Conservation (phyloP, 2,113 vertebrate genomes). For the Nematolebias whitei region DNA sequence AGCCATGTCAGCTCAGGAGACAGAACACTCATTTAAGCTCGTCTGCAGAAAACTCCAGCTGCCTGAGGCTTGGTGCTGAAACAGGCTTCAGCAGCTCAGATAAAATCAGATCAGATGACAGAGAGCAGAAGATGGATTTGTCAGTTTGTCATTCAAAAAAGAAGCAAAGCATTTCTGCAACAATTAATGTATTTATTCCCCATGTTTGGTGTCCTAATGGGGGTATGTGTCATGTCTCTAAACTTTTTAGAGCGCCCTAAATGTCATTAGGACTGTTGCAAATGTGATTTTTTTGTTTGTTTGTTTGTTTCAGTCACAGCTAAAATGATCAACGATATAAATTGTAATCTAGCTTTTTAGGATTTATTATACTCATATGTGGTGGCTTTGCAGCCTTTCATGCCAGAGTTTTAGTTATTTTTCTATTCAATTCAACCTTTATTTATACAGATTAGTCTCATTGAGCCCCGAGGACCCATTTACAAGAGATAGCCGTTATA, state of each 20-base stretch:
- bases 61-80: slow-evolving; percentile 61
- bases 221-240: slow-evolving; percentile 24
- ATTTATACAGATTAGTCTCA: too few relatives aligned
- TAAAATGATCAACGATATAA: neutral
- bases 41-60: slow-evolving; percentile 30
- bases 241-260: slow-evolving; percentile 46
- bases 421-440: too few relatives aligned
- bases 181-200: slow-evolving; percentile 64
- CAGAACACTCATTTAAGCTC: slow-evolving; percentile 18
- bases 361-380: too few relatives aligned
- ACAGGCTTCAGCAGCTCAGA: slow-evolving; percentile 51
- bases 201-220: slow-evolving; percentile 50
- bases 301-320: slow-evolving; percentile 2
- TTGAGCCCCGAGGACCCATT: too few relatives aligned
- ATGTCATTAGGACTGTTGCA: slow-evolving; percentile 48
- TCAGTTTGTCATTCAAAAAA: slow-evolving; percentile 55
- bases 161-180: slow-evolving; percentile 68
- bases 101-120: slow-evolving; percentile 63
- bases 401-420: too few relatives aligned
- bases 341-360: too few relatives aligned
- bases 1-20: slow-evolving; percentile 24
- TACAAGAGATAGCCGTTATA: too few relatives aligned
- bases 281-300: too few relatives aligned
- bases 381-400: too few relatives aligned
- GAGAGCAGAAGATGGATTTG: slow-evolving; percentile 46